Evolutionary conservation across 2,113 vertebrate species (phyloP).

Genomic region (Pedetes capensis): DNA sequence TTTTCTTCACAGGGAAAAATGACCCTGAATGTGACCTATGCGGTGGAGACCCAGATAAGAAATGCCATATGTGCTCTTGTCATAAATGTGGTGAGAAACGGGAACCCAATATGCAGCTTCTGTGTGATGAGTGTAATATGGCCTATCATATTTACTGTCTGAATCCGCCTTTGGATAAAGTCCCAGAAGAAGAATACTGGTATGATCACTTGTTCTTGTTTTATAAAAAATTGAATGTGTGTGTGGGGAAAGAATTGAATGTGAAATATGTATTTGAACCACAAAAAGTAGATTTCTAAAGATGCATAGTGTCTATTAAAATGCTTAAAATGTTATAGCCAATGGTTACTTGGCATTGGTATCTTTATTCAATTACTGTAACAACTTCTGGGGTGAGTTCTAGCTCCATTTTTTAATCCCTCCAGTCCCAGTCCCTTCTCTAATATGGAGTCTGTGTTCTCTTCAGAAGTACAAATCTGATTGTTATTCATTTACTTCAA

Average conservation of each 20-base stretch:
- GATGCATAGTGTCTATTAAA: not conserved
- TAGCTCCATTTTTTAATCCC: not conserved
- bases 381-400: not conserved
- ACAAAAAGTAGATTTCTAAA: constrained; percentile 11
- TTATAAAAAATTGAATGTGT: constrained; percentile 7
- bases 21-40: constrained; percentile 98
- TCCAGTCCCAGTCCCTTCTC: not conserved
- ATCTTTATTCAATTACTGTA: not conserved
- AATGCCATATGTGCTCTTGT: constrained; percentile 97
- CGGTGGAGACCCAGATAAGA: constrained; percentile 94
- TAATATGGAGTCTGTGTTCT: not conserved
- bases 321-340: not conserved
- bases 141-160: constrained; percentile 99
- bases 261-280: constrained; percentile 1
- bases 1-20: constrained; percentile 91
- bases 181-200: constrained; percentile 99
- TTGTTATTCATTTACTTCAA: not conserved
- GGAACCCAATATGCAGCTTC: constrained; percentile 97
- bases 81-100: constrained; percentile 97
- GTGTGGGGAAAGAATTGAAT: no score
- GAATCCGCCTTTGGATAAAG: constrained; percentile 94
- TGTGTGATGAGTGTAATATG: constrained; percentile 99
- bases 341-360: not conserved
- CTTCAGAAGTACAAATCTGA: constrained; percentile 16
- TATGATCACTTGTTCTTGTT: constrained; percentile 81